Evolutionary conservation across 2,888 invertebrate genomes (phyloP), one percentile per base, ranked within the genome.

Genomic region (Lasius platythorax): DNA sequence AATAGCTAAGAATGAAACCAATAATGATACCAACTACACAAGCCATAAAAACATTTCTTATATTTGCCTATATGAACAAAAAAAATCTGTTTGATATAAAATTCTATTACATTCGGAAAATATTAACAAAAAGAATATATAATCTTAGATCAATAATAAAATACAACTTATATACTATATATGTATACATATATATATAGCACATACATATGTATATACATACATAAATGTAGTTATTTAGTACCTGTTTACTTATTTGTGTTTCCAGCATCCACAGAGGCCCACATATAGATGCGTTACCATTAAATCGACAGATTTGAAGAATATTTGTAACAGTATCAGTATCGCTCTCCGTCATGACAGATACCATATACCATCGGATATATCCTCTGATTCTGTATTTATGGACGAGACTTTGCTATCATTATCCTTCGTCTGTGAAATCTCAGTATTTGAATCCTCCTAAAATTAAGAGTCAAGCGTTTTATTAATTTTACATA

Each of bases 281-380:
- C 6, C n/a, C 2, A 40, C 2, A 12, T 23, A 23, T 23, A 23
- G 23, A 23, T 68, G 43, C 15, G 3, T 30, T 43, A 33, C 4
- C n/a, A 18, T 61, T 18, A 58, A 33, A 6, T 9, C 15, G 30
- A n/a, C n/a, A 23, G 6, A 50, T 28, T 78, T 68, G 68, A 0
- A 40, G 12, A 6, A 0, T 12, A 70, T 70, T 70, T 33, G 33
- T 30, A 23, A 58, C 9, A 43, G 8, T 4, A 43, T 79, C 79
- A 18, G 18, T 23, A 2, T 79, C 79, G 1, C 72, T 79, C 0
- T 79, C 79, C 0, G 79, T 61, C 58, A 79, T 79, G 2, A 79
- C 33, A 33, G 79, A 79, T 61, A n/a, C n/a, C n/a, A n/a, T n/a
- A 79, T 61, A 46, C 72, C 72, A 0, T 79, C 72, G 0, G 76